Evolutionary conservation across 2,797 vertebrate species (phyloP), one percentile per base, ranked within the genome.

Genomic region (Danio jaintianensis): DNA sequence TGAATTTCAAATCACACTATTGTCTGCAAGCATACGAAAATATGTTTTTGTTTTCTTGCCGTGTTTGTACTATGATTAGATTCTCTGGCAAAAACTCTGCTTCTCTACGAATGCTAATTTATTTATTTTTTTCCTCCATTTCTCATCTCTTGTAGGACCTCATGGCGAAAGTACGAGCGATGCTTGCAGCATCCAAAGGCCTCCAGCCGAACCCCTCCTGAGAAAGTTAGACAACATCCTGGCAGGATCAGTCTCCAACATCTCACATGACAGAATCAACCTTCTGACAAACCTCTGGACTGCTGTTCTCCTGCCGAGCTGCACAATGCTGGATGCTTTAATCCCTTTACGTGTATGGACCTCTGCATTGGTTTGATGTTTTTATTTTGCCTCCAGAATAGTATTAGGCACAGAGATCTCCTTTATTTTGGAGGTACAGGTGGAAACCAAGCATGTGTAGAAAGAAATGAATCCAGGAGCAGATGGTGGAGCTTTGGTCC

Each of bases 111-210:
- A 16, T 18, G 58, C 48, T 50, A 66, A 29, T 80, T 16, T 80
- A 84, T 76, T 68, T 82, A 80, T 22, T 56, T 69, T 52, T 16
- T 86, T 29, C 29, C 18, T 75, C 75, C 29, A 8, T 87, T 79
- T 86, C 71, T 53, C 29, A 8, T 87, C 79, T 86, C 71, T 53
- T 82, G 4, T 87, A 99, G 98, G 97, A 98, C 90, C 95, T 99
- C 87, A 99, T 98, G 98, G 97, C 96, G 92, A 99, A 98, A 95
- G 97, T 99, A 81, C 94, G 97, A 89, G 98, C 98, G 43, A 99
- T 99, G 98, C 95, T 99, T 64, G 97, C 97, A 78, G 95, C 96
- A 84, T 98, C 97, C 78, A 98, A 98, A 91, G 96, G 96, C 90
- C 94, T 97, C 88, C 95, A 96, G 62, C 94, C 95, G 79, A 96